phyloP scores from a whole-genome alignment of 2,113 vertebrate genomes.

The Dryoscopus gambensis region DNA sequence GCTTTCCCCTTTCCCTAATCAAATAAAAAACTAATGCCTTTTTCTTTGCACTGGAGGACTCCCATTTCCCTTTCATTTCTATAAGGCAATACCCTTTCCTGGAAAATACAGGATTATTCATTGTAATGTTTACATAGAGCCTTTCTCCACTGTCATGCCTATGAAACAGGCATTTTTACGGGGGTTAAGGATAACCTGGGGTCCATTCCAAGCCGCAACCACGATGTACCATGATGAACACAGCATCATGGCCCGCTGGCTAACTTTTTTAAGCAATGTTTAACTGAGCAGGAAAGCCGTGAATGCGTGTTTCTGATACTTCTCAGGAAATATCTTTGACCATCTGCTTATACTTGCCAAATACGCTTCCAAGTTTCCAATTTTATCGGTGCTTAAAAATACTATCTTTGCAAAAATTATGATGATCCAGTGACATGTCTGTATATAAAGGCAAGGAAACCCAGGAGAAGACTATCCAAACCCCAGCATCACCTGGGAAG shows the following conservation, averaged over 20 bases:
- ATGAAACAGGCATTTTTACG: background rate
- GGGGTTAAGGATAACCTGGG: background rate
- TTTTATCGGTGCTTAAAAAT: constrained; percentile 73
- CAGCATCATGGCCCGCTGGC: background rate
- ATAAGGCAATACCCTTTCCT: background rate
- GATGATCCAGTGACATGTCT: constrained; percentile 48
- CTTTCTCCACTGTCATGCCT: background rate
- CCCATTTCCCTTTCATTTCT: background rate
- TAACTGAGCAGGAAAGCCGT: constrained; percentile 54
- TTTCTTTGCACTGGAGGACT: background rate
- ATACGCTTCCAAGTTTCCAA: constrained; percentile 69
- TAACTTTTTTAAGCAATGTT: constrained; percentile 39
- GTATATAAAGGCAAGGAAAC: constrained; percentile 47
- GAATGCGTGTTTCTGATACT: constrained; percentile 60
- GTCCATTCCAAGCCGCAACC: background rate
- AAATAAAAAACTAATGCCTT: background rate
- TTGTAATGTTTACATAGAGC: background rate
- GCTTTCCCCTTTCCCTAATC: constrained; percentile 17
- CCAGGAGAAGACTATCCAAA: background rate
- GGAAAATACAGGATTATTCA: background rate
- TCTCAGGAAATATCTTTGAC: constrained; percentile 70
- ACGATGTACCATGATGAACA: background rate
- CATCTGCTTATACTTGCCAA: constrained; percentile 74
- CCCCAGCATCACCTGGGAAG: background rate
- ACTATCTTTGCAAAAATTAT: constrained; percentile 22